phyloP scores from a whole-genome alignment of 2,113 vertebrate genomes.

The Hydrolagus affinis region DNA sequence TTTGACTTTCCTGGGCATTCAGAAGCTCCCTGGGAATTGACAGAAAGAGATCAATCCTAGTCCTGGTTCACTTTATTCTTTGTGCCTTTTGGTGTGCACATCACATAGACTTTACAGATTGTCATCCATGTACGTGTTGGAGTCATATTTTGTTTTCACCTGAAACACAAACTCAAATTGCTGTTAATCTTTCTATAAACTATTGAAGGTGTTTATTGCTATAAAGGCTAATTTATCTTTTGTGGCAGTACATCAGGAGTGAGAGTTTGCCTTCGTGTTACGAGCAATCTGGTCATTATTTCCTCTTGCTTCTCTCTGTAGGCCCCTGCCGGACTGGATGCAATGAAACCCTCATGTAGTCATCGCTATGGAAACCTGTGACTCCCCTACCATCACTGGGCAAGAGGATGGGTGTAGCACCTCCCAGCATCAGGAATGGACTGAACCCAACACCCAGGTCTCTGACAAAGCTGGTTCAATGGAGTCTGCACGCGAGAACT shows the following conservation, averaged over 20 bases:
- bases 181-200: background rate
- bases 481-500: slow-evolving; percentile 58
- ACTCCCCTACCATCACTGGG: slow-evolving; percentile 95
- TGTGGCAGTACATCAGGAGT: background rate
- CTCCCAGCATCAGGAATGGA: slow-evolving; percentile 91
- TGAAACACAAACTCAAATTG: too few species aligned
- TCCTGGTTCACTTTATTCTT: too few species aligned
- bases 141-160: too few species aligned
- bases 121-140: too few species aligned
- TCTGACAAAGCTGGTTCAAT: slow-evolving; percentile 74
- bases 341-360: slow-evolving; percentile 95
- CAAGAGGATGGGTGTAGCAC: slow-evolving; percentile 96
- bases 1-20: too few species aligned
- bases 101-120: too few species aligned
- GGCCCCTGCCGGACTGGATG: slow-evolving; percentile 82
- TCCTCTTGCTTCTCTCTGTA: slow-evolving; percentile 48
- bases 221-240: background rate
- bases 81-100: too few species aligned
- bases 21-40: too few species aligned
- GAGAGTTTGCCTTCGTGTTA: slow-evolving; percentile 2
- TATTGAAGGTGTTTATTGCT: background rate
- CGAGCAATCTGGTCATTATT: background rate
- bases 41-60: too few species aligned
- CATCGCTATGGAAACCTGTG: slow-evolving; percentile 99
- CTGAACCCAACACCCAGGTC: slow-evolving; percentile 84